Base-by-base conservation (phyloP, 92 coral and sea anemone genomes). In the Actinernus sp. region DNA sequence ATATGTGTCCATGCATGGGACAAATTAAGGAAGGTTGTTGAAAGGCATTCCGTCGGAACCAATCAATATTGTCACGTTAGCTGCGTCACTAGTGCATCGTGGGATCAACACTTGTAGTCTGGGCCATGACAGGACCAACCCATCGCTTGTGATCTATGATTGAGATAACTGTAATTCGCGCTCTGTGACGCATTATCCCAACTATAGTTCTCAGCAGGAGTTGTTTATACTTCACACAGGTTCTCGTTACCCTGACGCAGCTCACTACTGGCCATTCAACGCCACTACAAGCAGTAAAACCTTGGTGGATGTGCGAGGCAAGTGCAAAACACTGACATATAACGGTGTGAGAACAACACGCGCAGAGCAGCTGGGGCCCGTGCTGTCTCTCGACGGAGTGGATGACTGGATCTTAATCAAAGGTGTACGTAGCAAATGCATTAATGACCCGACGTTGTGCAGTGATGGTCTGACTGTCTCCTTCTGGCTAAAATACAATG, bases 341-440 rank as follows among this genome's bases (percentile, higher is more conserved):
- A 90, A 80, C 53, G 92, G 86, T 7, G 95, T 87, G 6, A 55
- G 73, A 12, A 55, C 71, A 38, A 78, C 91, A 22, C 55, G 40
- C 30, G 93, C 86, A 4, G 96, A 83, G 20, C 97, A 95, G 71
- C 65, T 95, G 9, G 99, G 96, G 5, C 53, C 58, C 5, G 97
- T 95, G 49, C 48, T 95, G 25, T 79, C 84, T 11, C 83, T 95
- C 31, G 81, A 84, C 81, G 89, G 95, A 13, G 19, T 0, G 11
- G 92, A 84, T 49, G 86, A 48, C 78, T 71, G 41, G 52, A 65
- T 90, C 12, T 37, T 18, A 23, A 60, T 79, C 44, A 58, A 27
- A 1, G 60, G 59, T 7, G 2, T 81, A 31, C 67, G 53, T 32
- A 71, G 77, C 16, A 73, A 68, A 31, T 91, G 97, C 31, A 81